A percentile compares a stretch with the other conserved stretches of the same genome.
Evolutionary conservation across 1,140 invertebrate species (phyloP).

Genomic region (Pteromalus puparum): DNA sequence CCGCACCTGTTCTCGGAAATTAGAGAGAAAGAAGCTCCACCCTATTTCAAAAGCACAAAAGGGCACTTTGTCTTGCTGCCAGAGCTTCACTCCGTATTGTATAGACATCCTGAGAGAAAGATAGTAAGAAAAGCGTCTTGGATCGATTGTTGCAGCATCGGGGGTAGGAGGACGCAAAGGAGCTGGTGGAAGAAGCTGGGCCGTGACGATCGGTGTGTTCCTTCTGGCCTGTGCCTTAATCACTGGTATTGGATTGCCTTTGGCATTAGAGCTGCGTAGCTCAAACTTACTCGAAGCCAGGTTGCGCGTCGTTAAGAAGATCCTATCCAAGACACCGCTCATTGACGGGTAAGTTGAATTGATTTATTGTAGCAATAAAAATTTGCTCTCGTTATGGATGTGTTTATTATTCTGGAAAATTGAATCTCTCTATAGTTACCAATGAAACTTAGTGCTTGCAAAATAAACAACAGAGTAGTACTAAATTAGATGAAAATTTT

Average conservation of each 20-base stretch:
- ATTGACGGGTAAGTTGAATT: constrained; percentile 76
- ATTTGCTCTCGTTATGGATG: no score
- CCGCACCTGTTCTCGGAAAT: neutral
- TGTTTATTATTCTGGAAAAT: no score
- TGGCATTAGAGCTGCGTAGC: constrained; percentile 77
- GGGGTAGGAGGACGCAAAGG: neutral
- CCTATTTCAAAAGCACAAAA: neutral
- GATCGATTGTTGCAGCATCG: constrained; percentile 39
- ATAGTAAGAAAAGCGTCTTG: neutral
- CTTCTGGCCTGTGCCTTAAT: constrained; percentile 71
- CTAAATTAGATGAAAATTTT: no score
- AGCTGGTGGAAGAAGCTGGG: constrained; percentile 64
- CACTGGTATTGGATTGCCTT: constrained; percentile 74
- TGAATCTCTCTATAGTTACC: neutral
- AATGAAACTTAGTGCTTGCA: no score
- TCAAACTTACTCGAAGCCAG: constrained; percentile 78
- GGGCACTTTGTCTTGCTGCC: neutral
- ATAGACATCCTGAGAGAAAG: neutral
- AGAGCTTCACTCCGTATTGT: neutral
- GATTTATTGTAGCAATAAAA: no score
- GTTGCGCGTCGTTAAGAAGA: constrained; percentile 76
- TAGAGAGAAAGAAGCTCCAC: neutral
- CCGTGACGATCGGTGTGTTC: constrained; percentile 68
- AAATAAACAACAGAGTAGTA: no score
- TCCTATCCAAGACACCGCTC: constrained; percentile 77